Conservation (phyloP, 1,140 invertebrate species). For the Drosophila pachea region DNA sequence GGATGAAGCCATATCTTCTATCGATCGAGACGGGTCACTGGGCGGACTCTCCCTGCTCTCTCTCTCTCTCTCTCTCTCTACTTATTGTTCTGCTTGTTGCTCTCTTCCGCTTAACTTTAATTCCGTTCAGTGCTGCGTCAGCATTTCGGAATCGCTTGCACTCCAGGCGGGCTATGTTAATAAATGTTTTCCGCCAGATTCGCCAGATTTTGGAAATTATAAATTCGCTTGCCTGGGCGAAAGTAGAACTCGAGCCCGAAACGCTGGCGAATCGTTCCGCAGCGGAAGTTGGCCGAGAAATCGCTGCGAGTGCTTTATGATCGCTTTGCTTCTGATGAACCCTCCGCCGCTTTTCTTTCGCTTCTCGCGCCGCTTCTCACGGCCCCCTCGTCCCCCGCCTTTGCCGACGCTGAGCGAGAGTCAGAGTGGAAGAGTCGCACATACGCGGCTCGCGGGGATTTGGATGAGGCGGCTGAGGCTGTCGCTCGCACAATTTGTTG, state of each 20-base stretch:
- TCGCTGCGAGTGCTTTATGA: constrained; percentile 52
- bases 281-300: constrained; percentile 56
- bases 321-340: constrained; percentile 14
- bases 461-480: neutral
- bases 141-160: constrained; percentile 13
- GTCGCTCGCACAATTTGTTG: constrained; percentile 46
- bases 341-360: neutral
- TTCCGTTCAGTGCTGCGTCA: neutral
- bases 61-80: neutral
- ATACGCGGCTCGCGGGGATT: constrained; percentile 16
- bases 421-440: neutral
- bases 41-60: too few species aligned
- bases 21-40: neutral
- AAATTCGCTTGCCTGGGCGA: constrained; percentile 49
- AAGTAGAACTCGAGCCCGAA: constrained; percentile 56
- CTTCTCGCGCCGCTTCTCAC: constrained; percentile 16
- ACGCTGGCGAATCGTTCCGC: constrained; percentile 48
- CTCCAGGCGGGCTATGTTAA: constrained; percentile 3
- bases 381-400: constrained; percentile 36
- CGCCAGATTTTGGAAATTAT: constrained; percentile 19
- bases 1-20: too few species aligned
- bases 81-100: too few species aligned
- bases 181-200: constrained; percentile 14
- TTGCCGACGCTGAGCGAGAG: neutral
- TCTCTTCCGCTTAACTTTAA: neutral